Base-by-base conservation (phyloP, 2,888 invertebrate genomes). In the Baronia brevicornis region DNA sequence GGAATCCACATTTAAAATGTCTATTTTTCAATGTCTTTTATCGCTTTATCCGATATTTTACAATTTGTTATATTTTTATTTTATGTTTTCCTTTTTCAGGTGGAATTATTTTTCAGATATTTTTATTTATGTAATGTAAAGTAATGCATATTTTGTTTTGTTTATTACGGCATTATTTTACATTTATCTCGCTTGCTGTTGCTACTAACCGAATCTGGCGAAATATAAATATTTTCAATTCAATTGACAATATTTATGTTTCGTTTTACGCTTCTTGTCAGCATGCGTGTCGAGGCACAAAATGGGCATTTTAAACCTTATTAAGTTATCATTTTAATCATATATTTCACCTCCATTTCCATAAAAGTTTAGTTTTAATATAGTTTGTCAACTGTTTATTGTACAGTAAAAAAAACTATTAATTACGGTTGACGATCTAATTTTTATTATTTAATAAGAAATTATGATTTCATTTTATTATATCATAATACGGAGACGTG, bases 301-400 rank as follows among this genome's bases (percentile, higher is more conserved):
- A 79, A 84, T 80, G 80, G 82, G 82, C 80, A 80, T 84, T 82
- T 82, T 74, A 73, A 75, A 63, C 46, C 36, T 50, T 43, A 28
- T 39, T 39, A 45, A 41, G 12, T 43, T 42, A 46, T 32, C 41
- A 28, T 36, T 32, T 39, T 24, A 37, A 36, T 21, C 36, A 35
- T 40, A 28, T 28, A 39, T 37, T 33, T 70, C 66, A 74, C 77
- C 80, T 82, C 80, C 82, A 79, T 80, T 82, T 82, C 80, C 62
- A 65, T 79, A 71, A 72, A 62, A 54, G 12, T 22, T 12, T 25
- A 15, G 5, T 28, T 25, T 21, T 6, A 21, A 15, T 17, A 20
- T 38, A 36, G 20, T 18, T 5, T 32, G 11, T 20, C 7, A 11
- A 8, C 14, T 13, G 17, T 19, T 14, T n/a, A n/a, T n/a, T n/a